Base-by-base conservation (phyloP, 2,113 vertebrate genomes). In the Ceyx melanurus region DNA sequence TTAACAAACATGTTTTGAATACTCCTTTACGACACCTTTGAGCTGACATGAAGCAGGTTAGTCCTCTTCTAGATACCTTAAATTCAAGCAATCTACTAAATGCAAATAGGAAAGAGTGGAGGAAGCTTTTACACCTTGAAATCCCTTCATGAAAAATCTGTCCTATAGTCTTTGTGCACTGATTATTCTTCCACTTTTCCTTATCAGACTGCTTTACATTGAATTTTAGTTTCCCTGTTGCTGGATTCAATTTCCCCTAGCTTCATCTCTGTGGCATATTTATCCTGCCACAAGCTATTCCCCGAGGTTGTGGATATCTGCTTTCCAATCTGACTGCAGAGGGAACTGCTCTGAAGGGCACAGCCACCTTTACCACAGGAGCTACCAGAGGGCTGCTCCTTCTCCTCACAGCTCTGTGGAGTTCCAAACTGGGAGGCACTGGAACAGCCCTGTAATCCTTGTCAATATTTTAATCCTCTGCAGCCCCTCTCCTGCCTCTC, bases 321-420 rank as follows among this genome's bases (percentile, higher is more conserved):
- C 71, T 86, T 92, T 89, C 90, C 74, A 68, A 82, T 88, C 90
- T 72, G 23, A 40, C 78, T 72, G 73, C 60, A 61, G 93, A 78
- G 57, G 79, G n/a, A 87, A 72, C 87, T 64, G 67, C 92, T 86
- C 50, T 57, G 77, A 90, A 94, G 90, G 94, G 56, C 86, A 50
- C 4, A 4, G 57, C 78, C 90, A 86, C 92, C 92, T 95, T 81
- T 72, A 31, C 48, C 20, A 16, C 1, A 35, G 88, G 60, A 77
- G 90, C 90, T 71, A 45, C 67, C 54, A 54, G 13, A 23, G 75
- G 43, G 37, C 50, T 72, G 54, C 82, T 73, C 87, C 31, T 70
- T 65, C 62, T 78, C 70, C 29, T 54, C 40, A 31, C 42, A 31
- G 54, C 82, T 29, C 78, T 85, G 67, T 22, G 3, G 50, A 33